phyloP scores from a whole-genome alignment of 2,888 invertebrate species.

The Dasypogon diadema region DNA sequence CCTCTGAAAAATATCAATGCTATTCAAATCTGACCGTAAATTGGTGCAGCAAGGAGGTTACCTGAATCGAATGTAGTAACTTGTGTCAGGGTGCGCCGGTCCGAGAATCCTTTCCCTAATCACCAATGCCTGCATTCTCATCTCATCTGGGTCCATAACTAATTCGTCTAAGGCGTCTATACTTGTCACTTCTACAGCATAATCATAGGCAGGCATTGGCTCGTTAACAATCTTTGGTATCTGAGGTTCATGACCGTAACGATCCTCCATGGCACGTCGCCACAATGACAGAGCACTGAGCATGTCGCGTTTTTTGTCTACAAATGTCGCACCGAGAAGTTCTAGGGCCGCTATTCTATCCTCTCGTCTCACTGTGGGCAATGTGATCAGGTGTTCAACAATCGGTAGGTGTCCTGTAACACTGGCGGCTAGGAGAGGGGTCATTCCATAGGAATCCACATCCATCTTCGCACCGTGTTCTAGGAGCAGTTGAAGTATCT shows the following conservation, averaged over 20 bases:
- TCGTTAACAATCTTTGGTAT: constrained; percentile 82
- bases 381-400: constrained; percentile 89
- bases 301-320: constrained; percentile 97
- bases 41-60: too few species aligned
- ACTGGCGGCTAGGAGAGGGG: constrained; percentile 92
- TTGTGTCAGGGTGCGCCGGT: constrained; percentile 96
- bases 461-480: constrained; percentile 92
- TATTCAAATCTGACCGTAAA: too few species aligned
- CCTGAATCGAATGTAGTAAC: constrained; percentile 92
- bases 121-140: constrained; percentile 95
- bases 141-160: constrained; percentile 93
- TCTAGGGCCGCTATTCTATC: constrained; percentile 92
- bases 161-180: constrained; percentile 85
- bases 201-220: constrained; percentile 89
- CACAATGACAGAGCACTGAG: constrained; percentile 88
- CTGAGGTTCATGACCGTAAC: constrained; percentile 75
- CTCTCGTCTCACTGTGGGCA: constrained; percentile 79
- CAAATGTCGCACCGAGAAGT: constrained; percentile 92
- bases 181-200: constrained; percentile 84
- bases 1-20: constrained; percentile 78
- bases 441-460: constrained; percentile 96
- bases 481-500: constrained; percentile 90
- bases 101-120: constrained; percentile 91
- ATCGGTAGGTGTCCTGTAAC: constrained; percentile 94
- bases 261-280: constrained; percentile 91